phyloP scores from a whole-genome alignment of 2,888 invertebrate species.

The Diploptera punctata region DNA sequence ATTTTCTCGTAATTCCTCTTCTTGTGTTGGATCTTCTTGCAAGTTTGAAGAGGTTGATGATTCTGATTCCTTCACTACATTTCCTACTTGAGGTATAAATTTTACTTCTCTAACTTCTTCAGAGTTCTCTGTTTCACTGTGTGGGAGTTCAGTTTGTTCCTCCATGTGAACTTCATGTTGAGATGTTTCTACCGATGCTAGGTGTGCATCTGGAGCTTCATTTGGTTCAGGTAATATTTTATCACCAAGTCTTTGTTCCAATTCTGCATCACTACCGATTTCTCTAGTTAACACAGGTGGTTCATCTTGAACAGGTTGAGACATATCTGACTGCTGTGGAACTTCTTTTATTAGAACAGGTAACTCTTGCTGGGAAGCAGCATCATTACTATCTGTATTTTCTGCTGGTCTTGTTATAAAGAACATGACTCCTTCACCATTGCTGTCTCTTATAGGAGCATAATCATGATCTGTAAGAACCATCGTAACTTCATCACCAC shows the following conservation, averaged over 20 bases:
- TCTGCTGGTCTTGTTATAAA: constrained; percentile 32
- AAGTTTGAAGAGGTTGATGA: neutral
- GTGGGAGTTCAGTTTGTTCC: no score
- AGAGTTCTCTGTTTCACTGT: no score
- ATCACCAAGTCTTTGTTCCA: no score
- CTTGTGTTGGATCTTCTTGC: neutral
- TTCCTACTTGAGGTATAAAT: no score
- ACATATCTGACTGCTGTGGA: neutral
- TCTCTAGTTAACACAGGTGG: constrained; percentile 13
- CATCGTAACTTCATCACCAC: constrained; percentile 64
- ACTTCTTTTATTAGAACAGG: constrained; percentile 16
- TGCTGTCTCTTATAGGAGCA: constrained; percentile 34
- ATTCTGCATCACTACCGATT: no score
- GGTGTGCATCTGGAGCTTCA: no score
- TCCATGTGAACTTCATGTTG: no score
- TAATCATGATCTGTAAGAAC: constrained; percentile 66
- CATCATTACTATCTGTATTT: neutral
- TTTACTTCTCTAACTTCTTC: no score
- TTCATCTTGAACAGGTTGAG: no score
- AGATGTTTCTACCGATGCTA: no score
- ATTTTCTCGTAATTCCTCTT: neutral
- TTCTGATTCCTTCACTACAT: no score
- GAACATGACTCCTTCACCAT: constrained; percentile 35
- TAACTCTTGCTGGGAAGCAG: neutral
- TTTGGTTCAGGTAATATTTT: no score